Conservation (phyloP, 2,888 invertebrate species). For the Zootermopsis nevadensis region DNA sequence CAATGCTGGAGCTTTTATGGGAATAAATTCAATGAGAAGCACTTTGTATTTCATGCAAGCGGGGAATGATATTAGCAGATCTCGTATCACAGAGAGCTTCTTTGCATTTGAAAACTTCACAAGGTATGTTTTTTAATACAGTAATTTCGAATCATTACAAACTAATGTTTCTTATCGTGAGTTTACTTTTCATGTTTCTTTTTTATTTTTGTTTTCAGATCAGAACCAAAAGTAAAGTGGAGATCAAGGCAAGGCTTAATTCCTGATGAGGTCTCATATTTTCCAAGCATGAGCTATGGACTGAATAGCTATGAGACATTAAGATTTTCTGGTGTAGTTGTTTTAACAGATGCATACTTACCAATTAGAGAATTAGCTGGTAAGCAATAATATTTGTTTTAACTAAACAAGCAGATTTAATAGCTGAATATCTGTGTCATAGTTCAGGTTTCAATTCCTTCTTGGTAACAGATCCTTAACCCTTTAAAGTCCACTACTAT, state of each 20-base stretch:
- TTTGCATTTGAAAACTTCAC: slow-evolving; percentile 59
- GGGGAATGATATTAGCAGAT: slow-evolving; percentile 61
- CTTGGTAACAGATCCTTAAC: too few relatives aligned
- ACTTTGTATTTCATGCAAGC: slow-evolving; percentile 58
- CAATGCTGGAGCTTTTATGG: slow-evolving; percentile 67
- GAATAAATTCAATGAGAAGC: slow-evolving; percentile 62
- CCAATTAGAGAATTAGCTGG: neutral
- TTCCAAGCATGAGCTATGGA: slow-evolving; percentile 64
- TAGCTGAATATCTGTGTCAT: too few relatives aligned
- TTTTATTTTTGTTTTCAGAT: slow-evolving; percentile 53
- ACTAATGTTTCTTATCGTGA: too few relatives aligned
- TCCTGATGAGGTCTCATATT: slow-evolving; percentile 59
- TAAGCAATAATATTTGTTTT: neutral
- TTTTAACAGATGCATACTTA: slow-evolving; percentile 64
- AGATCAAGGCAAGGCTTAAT: slow-evolving; percentile 57
- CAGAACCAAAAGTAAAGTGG: slow-evolving; percentile 58
- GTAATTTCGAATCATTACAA: too few relatives aligned
- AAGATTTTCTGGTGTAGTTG: slow-evolving; percentile 60
- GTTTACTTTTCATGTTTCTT: neutral
- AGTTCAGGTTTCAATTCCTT: too few relatives aligned
- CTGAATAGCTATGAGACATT: slow-evolving; percentile 67
- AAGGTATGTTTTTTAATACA: slow-evolving; percentile 54
- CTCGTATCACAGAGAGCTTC: slow-evolving; percentile 58
- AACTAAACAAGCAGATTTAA: too few relatives aligned
- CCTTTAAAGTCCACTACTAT: too few relatives aligned